Base-by-base conservation (phyloP, 2,113 vertebrate species). In the Phainopepla nitens region DNA sequence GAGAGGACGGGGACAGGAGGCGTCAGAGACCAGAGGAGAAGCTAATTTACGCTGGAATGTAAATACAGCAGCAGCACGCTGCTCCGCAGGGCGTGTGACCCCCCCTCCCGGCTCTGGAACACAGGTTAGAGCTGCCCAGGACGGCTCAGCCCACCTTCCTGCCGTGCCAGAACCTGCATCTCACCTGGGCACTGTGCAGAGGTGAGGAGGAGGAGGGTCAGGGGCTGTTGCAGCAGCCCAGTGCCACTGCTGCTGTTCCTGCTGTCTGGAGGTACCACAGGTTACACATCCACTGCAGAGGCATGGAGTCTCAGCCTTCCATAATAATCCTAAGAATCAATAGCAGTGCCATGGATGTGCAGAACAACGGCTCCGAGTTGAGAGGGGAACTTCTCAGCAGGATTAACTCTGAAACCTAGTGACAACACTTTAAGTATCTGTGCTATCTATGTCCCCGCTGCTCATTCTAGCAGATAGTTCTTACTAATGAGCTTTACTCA, bases 381-480 rank as follows among this genome's bases (percentile, higher is more conserved):
- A 79, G 86, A 93, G 31, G n/a, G 65, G 68, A 93, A 69, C 81
- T 82, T 76, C 83, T 87, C 70, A 76, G 25, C 45, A 42, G 62
- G 87, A 82, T 96, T 97, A 94, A 94, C 80, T 88, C 82, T 68
- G 92, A 92, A 92, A 71, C 60, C 85, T 33, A 83, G 60, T 82
- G 93, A 93, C 88, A 90, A 94, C 64, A 29, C 24, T 90, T 49
- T 20, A 62, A 79, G 78, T 33, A 50, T 54, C 78, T 39, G n/a
- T 50, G 47, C 78, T 87, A 21, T 75, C 86, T 65, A 6, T 79
- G 73, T 60, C 49, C 83, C 84, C 3, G 33, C 71, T 77, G 93
- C 81, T 93, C 79, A 14, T 60, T 65, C 92, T 56, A 80, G 84
- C 81, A 93, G 71, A 79, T 66, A 42, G 70, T 71, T 93, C 73